Evolutionary conservation across 2,888 invertebrate species (phyloP).

Genomic region (Lomographa bimaculata): DNA sequence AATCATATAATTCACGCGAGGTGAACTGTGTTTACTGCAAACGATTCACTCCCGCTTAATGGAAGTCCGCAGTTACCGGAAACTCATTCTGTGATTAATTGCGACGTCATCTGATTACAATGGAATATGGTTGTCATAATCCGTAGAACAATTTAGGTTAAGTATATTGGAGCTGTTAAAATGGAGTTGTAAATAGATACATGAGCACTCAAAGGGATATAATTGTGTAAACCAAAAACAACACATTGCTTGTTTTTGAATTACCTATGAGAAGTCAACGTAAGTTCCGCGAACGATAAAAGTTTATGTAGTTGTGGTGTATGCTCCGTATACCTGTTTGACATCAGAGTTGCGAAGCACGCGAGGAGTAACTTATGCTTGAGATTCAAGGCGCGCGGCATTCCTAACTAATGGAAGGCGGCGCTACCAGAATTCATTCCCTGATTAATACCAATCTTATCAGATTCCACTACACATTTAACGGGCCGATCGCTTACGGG

Average conservation of each 20-base stretch:
- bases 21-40: slow-evolving; percentile 29
- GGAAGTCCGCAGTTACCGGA: slow-evolving; percentile 50
- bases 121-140: slow-evolving; percentile 12
- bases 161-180: no score
- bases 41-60: slow-evolving; percentile 41
- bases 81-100: slow-evolving; percentile 66
- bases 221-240: no score
- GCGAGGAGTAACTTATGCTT: slow-evolving; percentile 4
- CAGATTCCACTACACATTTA: slow-evolving; percentile 65
- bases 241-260: no score
- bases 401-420: slow-evolving; percentile 52
- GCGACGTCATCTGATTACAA: slow-evolving; percentile 68
- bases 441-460: slow-evolving; percentile 73
- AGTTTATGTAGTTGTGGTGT: no score
- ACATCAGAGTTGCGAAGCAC: slow-evolving; percentile 3
- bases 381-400: slow-evolving; percentile 8
- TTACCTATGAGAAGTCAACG: no score
- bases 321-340: no score
- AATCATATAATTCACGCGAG: slow-evolving; percentile 23
- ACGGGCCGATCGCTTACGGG: slow-evolving; percentile 51
- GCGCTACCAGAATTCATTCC: slow-evolving; percentile 49
- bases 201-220: no score
- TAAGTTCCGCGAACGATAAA: no score
- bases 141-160: not conserved
- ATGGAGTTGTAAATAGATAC: no score